Conservation (phyloP, 2,113 vertebrate species). For the Condylura cristata region DNA sequence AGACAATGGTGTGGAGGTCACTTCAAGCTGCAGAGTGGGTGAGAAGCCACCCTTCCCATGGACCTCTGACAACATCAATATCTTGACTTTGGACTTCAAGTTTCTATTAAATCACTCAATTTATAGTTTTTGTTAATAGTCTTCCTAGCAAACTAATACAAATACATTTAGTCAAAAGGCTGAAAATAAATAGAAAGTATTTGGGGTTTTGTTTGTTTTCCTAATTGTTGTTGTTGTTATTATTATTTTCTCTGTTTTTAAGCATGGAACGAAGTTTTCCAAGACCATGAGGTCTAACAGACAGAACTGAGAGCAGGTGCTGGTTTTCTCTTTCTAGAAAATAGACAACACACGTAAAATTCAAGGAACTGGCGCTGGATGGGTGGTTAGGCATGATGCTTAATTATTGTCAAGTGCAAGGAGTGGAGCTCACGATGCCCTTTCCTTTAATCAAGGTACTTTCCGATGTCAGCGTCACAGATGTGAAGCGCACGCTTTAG, state of each 20-base stretch:
- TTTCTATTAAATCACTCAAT: not conserved
- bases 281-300: not conserved
- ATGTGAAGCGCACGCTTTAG: conserved; percentile 39
- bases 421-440: not conserved
- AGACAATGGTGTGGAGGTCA: not conserved
- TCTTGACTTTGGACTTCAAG: not conserved
- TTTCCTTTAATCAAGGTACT: conserved; percentile 32
- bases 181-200: not conserved
- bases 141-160: not conserved
- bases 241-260: not conserved
- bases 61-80: accelerated
- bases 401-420: conserved; percentile 40
- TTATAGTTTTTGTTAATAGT: not conserved
- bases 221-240: not conserved
- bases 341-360: not conserved
- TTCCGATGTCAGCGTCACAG: not conserved
- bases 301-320: not conserved
- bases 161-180: not conserved
- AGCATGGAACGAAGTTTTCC: not conserved
- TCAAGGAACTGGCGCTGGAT: not conserved
- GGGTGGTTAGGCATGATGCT: not conserved
- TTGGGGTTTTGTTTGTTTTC: not conserved
- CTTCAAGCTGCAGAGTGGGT: not conserved
- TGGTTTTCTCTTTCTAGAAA: not conserved
- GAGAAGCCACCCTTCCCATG: not conserved